These are phyloP conservation scores for Cantharis nigra DNA, from an alignment of 2,888 invertebrate species.

Conservation along the genomic window DNA sequence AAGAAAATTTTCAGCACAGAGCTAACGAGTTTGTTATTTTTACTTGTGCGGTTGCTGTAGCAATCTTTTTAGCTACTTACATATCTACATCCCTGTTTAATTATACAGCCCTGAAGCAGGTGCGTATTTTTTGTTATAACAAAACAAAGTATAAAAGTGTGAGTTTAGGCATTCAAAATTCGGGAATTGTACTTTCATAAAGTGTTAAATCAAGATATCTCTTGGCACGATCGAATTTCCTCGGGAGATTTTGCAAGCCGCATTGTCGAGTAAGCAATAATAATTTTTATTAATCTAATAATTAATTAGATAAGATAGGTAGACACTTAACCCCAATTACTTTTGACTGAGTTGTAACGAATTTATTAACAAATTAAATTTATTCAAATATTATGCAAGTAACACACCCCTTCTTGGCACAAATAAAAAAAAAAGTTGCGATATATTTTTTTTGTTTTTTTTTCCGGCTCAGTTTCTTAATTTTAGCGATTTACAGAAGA, in stretches of 20 bases:
- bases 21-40: not conserved
- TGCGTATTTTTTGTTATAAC: constrained; percentile 40
- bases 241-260: constrained; percentile 6
- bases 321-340: too few relatives aligned
- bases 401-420: too few relatives aligned
- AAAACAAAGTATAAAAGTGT: not conserved
- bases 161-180: constrained; percentile 59
- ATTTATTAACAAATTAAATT: too few relatives aligned
- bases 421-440: too few relatives aligned
- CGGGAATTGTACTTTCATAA: not conserved
- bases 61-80: constrained; percentile 67
- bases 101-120: constrained; percentile 72
- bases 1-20: not conserved
- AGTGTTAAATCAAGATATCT: not conserved
- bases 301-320: too few relatives aligned
- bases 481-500: not conserved
- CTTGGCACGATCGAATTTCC: not conserved
- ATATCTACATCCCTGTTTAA: constrained; percentile 70
- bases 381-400: too few relatives aligned
- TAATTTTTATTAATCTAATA: too few relatives aligned
- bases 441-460: too few relatives aligned
- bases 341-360: too few relatives aligned
- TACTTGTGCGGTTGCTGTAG: not conserved
- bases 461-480: too few relatives aligned
- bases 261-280: constrained; percentile 58